phyloP scores from a whole-genome alignment of 2,888 invertebrate species.

The Thereva unica region DNA sequence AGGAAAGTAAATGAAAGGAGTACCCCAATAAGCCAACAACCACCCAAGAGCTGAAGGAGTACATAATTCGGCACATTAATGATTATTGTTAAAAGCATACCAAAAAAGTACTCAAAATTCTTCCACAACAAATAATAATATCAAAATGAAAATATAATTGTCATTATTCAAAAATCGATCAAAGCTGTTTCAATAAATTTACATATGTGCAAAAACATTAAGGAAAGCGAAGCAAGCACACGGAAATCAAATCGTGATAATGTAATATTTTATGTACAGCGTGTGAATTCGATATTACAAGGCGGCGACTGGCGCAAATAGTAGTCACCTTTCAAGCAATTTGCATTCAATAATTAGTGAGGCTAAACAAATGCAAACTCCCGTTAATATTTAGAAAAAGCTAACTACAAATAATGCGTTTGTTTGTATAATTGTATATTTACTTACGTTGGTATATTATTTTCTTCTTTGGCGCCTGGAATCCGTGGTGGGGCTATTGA shows the following conservation, averaged over 20 bases:
- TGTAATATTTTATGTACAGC: constrained; percentile 24
- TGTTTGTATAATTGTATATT: neutral
- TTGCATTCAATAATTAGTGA: constrained; percentile 13
- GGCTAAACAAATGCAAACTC: constrained; percentile 16
- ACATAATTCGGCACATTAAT: too few relatives aligned
- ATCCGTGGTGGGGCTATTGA: constrained; percentile 77
- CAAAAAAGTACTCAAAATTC: too few relatives aligned
- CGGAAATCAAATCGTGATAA: constrained; percentile 17
- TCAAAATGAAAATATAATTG: constrained; percentile 15
- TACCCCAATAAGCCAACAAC: too few relatives aligned
- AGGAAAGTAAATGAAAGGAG: too few relatives aligned
- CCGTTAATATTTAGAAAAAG: neutral
- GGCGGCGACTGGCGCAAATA: neutral
- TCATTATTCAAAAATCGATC: neutral
- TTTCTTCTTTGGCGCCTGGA: constrained; percentile 63
- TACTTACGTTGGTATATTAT: constrained; percentile 63
- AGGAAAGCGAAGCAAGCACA: constrained; percentile 20
- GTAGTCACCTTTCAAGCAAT: constrained; percentile 9
- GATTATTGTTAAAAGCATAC: too few relatives aligned
- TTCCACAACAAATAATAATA: too few relatives aligned
- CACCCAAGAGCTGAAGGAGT: too few relatives aligned
- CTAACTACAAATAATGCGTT: neutral
- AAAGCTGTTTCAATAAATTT: neutral
- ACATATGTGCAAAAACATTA: constrained; percentile 20
- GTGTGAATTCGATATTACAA: neutral